Conservation (phyloP, 2,888 invertebrate genomes). For the Mesoligia furuncula region DNA sequence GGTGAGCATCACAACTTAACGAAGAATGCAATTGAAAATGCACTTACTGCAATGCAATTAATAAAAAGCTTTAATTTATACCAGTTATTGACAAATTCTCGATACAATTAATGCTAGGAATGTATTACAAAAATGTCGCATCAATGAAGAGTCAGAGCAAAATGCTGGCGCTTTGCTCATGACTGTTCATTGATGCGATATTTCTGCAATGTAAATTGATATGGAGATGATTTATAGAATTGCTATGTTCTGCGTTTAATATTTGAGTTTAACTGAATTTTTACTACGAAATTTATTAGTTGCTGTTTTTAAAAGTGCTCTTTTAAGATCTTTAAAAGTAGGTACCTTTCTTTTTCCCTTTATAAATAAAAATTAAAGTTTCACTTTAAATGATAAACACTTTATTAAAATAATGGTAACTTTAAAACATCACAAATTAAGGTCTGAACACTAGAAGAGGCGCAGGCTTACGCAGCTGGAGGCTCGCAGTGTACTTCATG, state of each 20-base stretch:
- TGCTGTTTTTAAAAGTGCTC: neutral
- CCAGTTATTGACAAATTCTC: neutral
- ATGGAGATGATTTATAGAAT: neutral
- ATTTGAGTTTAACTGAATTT: neutral
- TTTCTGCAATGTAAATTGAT: neutral
- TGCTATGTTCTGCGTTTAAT: neutral
- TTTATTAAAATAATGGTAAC: slow-evolving; percentile 36
- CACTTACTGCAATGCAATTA: neutral
- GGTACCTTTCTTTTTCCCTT: neutral
- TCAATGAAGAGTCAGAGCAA: neutral
- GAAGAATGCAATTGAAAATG: neutral
- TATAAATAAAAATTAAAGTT: slow-evolving; percentile 5
- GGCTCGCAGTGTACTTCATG: slow-evolving; percentile 91
- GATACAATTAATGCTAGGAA: neutral
- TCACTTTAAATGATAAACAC: slow-evolving; percentile 33
- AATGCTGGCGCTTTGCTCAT: too few relatives aligned
- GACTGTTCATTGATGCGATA: too few relatives aligned
- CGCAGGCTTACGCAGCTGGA: slow-evolving; percentile 87
- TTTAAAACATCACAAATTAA: slow-evolving; percentile 62
- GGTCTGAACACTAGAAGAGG: slow-evolving; percentile 80
- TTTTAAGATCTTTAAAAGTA: neutral
- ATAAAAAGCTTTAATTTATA: neutral
- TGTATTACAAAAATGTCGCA: slow-evolving; percentile 2
- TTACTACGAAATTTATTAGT: neutral
- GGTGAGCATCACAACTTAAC: neutral